Conservation (phyloP, 2,113 vertebrate species). For the Tragelaphus buxtoni region DNA sequence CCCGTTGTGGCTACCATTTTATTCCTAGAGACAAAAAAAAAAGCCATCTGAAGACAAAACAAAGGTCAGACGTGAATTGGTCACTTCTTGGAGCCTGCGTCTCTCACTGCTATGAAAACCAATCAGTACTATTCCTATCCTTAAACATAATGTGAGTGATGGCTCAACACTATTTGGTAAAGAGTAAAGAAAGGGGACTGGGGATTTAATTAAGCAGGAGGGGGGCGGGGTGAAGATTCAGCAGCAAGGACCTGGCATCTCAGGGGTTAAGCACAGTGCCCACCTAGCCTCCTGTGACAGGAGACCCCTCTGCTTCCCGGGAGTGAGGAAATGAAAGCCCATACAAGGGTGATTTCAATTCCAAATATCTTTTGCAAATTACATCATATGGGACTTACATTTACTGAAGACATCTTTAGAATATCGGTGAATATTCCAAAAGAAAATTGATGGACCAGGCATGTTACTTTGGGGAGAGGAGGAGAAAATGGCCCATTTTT, state of each 20-base stretch:
- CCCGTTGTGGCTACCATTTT: conserved; percentile 70
- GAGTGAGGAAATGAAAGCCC: conserved; percentile 29
- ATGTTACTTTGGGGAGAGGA: not conserved
- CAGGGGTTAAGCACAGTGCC: not conserved
- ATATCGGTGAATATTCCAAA: conserved; percentile 46
- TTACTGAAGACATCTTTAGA: conserved; percentile 59
- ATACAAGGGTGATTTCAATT: conserved; percentile 37
- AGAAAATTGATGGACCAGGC: conserved; percentile 34
- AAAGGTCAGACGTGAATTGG: conserved; percentile 73
- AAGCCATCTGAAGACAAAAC: conserved; percentile 54
- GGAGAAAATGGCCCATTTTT: conserved; percentile 14
- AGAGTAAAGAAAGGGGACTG: not conserved
- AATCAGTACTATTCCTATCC: not conserved
- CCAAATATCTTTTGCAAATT: conserved; percentile 55
- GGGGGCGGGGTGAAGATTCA: not conserved
- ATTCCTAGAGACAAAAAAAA: conserved; percentile 68
- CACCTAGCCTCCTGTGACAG: not conserved
- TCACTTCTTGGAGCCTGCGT: conserved; percentile 65
- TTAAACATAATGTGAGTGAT: not conserved
- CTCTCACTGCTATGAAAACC: conserved; percentile 71
- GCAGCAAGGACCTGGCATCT: not conserved
- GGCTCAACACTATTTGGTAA: not conserved
- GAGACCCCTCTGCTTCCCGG: not conserved
- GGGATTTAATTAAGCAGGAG: not conserved
- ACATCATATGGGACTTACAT: conserved; percentile 50